Conservation (phyloP, 2,113 vertebrate species). For the Onychostoma macrolepis region DNA sequence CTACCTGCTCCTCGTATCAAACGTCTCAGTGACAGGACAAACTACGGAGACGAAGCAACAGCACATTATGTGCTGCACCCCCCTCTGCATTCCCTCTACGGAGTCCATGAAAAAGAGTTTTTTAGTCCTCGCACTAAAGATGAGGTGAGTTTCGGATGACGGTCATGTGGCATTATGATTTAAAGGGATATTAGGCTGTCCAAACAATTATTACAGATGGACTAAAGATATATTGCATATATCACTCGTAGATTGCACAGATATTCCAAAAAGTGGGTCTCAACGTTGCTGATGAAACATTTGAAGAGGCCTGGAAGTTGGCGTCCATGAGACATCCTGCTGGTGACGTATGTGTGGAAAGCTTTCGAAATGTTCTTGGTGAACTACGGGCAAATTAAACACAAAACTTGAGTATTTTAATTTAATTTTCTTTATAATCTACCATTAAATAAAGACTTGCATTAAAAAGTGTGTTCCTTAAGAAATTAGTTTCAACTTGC, state of each 20-base stretch:
- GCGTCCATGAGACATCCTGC: slow-evolving; percentile 75
- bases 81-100: slow-evolving; percentile 74
- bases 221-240: background rate
- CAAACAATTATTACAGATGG: background rate
- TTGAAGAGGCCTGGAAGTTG: slow-evolving; percentile 84
- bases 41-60: slow-evolving; percentile 81
- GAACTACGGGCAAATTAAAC: slow-evolving; percentile 71
- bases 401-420: background rate
- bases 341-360: slow-evolving; percentile 84
- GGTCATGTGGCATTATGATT: background rate
- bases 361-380: slow-evolving; percentile 76
- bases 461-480: background rate
- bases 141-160: slow-evolving; percentile 75
- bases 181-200: background rate
- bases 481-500: background rate
- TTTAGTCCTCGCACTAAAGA: too few species aligned
- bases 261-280: slow-evolving; percentile 81
- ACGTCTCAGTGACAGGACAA: slow-evolving; percentile 77
- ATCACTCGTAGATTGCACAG: slow-evolving; percentile 74
- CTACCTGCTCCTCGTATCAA: slow-evolving; percentile 76
- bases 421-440: background rate
- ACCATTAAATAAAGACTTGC: background rate
- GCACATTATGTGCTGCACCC: slow-evolving; percentile 78
- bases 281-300: slow-evolving; percentile 76
- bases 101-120: slow-evolving; percentile 72